Evolutionary conservation across 2,888 invertebrate species (phyloP).

Genomic region (Hydraecia micacea): DNA sequence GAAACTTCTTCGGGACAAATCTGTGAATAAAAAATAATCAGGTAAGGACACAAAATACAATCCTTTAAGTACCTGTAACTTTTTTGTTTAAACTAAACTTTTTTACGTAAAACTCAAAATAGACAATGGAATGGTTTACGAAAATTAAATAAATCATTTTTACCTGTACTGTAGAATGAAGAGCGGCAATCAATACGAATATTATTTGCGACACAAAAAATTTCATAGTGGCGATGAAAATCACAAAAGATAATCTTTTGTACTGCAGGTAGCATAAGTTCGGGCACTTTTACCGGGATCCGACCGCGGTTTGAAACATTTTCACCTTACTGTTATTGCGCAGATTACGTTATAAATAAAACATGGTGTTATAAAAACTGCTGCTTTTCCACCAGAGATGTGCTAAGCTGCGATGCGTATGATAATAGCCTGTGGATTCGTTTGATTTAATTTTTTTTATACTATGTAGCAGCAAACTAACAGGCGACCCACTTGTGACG

Average conservation of each 20-base stretch:
- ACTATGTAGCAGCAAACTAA: not conserved
- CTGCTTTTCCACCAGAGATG: not conserved
- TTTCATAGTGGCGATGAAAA: constrained; percentile 46
- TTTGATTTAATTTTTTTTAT: not conserved
- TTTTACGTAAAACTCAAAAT: not conserved
- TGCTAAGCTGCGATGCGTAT: not conserved
- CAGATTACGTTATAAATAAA: constrained; percentile 41
- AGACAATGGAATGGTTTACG: not conserved
- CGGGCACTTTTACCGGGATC: constrained; percentile 36
- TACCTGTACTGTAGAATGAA: constrained; percentile 45
- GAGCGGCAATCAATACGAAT: constrained; percentile 28
- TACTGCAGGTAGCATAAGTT: constrained; percentile 16
- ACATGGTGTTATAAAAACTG: constrained; percentile 56
- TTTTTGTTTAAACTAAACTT: not conserved
- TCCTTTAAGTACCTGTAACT: too few relatives aligned
- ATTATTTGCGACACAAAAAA: constrained; percentile 13
- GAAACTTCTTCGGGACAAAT: constrained; percentile 80
- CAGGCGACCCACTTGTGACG: not conserved
- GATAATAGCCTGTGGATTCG: not conserved
- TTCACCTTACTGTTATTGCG: constrained; percentile 52
- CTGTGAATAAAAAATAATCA: constrained; percentile 69
- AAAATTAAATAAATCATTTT: not conserved
- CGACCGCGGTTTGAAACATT: constrained; percentile 56
- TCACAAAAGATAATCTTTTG: constrained; percentile 20
- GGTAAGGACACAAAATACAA: not conserved